phyloP scores from a whole-genome alignment of 2,797 vertebrate species.

The Phoxinus dragarum region DNA sequence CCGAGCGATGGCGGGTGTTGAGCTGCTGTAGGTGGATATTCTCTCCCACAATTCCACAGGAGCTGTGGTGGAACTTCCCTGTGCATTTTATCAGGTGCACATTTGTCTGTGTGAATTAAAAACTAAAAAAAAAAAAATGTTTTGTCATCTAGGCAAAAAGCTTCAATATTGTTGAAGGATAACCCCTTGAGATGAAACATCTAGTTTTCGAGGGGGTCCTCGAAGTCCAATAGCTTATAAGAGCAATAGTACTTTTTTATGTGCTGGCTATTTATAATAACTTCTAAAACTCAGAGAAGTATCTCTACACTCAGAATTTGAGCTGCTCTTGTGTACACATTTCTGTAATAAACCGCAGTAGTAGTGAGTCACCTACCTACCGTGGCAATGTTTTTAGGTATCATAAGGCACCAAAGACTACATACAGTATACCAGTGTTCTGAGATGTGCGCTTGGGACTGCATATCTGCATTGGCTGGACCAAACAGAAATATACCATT shows the following conservation, averaged over 20 bases:
- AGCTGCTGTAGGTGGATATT: conserved; percentile 48
- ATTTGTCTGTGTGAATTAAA: conserved; percentile 1
- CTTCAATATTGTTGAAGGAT: neutral
- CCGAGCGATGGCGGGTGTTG: conserved; percentile 3
- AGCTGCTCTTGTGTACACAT: neutral
- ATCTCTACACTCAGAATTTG: neutral
- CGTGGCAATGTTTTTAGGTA: neutral
- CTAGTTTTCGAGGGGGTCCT: no score
- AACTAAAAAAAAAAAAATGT: no score
- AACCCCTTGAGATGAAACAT: no score
- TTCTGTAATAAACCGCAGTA: neutral
- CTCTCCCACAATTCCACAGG: conserved; percentile 32
- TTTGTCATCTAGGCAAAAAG: conserved; percentile 23
- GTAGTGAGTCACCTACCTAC: neutral
- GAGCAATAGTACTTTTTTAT: neutral
- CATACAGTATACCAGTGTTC: neutral
- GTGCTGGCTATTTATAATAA: neutral
- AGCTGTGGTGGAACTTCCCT: conserved; percentile 5
- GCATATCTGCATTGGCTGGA: neutral
- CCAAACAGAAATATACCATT: no score
- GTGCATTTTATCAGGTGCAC: neutral
- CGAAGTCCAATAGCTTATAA: neutral
- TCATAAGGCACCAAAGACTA: neutral
- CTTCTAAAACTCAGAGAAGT: neutral
- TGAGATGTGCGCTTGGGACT: neutral